Base-by-base conservation (phyloP, 2,888 invertebrate genomes). In the Leptodirus hochenwartii region DNA sequence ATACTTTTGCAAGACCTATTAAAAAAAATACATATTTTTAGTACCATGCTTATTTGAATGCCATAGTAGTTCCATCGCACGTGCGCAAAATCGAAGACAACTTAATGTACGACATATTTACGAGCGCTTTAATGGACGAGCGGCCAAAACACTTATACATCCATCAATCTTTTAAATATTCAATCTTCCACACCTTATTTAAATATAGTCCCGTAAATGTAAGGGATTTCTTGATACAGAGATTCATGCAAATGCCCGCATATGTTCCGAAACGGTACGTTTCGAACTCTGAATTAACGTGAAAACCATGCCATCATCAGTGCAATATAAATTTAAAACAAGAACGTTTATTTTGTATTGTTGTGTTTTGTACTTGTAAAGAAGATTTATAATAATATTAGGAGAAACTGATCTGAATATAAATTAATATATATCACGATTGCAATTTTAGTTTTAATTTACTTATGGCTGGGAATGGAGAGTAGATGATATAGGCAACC, bases 111-210 rank as follows among this genome's bases (percentile, higher is more conserved):
- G 48, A 61, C 30, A 61, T 61, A 17, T 76, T 78, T 41, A 62
- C 71, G 40, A 58, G 62, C 40, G 69, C 76, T 4, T 46, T 82
- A 16, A 57, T 66, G 12, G 65, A 66, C 35, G 51, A 56, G 15
- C 48, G 61, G 17, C 80, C 82, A 0, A 56, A 59, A 29, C 42
- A 62, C 3, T 36, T 66, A 5, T 82, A 82, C 44, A 69, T 69
- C 55, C 67, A 68, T 38, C 77, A 79, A 43, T 66, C 74, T 0
- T 67, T 66, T 59, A 59, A 74, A 46, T 79, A 73, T 38, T 58
- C 47, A 35, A 37, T 75, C 31, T 81, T 77, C 50, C 72, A 78
- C 41, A 56, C 54, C 29, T 47, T 80, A 13, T 69, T 80, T 40
- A 62, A 57, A 41, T 50, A 69, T 11, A 61, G 66, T 17, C 75